Base-by-base conservation (phyloP, 2,888 invertebrate species). In the Dimorphilus gyrociliatus region DNA sequence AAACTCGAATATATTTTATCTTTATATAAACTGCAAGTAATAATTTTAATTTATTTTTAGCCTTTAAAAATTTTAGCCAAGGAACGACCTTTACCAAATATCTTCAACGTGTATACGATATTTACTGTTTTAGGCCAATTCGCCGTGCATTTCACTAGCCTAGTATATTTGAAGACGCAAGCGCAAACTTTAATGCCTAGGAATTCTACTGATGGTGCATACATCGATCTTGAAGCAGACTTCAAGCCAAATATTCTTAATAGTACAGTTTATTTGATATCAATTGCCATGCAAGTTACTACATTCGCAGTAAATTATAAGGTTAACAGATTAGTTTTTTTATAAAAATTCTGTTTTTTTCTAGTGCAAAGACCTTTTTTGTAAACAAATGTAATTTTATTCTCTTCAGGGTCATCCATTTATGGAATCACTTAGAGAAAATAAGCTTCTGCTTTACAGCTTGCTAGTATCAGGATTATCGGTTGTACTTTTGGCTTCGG, bases 281-380 rank as follows among this genome's bases (percentile, higher is more conserved):
- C 92, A 2, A 79, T 94, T 76, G 78, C 90, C 12, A 68, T 99
- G 38, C 97, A 99, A 69, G 78, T 97, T 42, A 84, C 88, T 2
- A 97, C 97, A 8, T 97, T 99, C 65, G 92, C 90, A 34, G 86
- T 99, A 35, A 99, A 99, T 66, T 97, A 99, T 59, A 77, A 90
- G 72, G 92, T 92, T 65, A 63, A 61, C 48, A 26, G 15, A 26
- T 21, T 26, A 16, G 27, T 18, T 2, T 4, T 27, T 12, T 14
- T 12, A 13, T 27, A 16, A 12, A 15, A 3, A 12, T 13, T 13
- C 12, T 16, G 15, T 16, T 10, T 16, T 16, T 27, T 12, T 12
- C 8, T 2, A 29, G 19, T n/a, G 10, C 13, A 29, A n/a, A 14
- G 19, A 29, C 19, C n/a, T 12, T 23, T 21, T 19, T 16, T 27